Percentiles rank a stretch among this genome's conserved stretches.
Evolutionary conservation across 1,140 invertebrate species (phyloP).

Genomic region (Maconellicoccus hirsutus): DNA sequence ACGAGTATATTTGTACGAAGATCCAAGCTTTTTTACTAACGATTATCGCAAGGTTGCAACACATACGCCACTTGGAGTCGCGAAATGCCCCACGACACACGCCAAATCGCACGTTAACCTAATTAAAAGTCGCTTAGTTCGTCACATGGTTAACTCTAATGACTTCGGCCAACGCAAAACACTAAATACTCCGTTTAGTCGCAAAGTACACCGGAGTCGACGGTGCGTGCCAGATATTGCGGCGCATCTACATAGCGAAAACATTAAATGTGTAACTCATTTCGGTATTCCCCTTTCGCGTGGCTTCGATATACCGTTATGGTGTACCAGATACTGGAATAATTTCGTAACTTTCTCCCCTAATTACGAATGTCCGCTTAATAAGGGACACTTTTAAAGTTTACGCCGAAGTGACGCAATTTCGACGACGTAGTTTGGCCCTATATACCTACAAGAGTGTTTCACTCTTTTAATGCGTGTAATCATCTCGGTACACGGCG

Average conservation of each 20-base stretch:
- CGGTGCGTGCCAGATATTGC: background rate
- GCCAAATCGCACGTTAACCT: background rate
- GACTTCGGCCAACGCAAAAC: background rate
- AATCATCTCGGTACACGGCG: background rate
- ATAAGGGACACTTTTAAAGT: slow-evolving; percentile 3
- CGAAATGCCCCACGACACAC: background rate
- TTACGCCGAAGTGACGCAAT: slow-evolving; percentile 1
- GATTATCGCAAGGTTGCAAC: no score
- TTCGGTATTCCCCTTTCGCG: background rate
- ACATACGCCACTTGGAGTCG: no score
- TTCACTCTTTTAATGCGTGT: background rate
- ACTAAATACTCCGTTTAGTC: slow-evolving; percentile 4
- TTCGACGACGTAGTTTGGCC: no score
- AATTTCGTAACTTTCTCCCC: slow-evolving; percentile 6
- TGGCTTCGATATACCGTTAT: background rate
- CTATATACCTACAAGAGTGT: no score
- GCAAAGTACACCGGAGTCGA: background rate
- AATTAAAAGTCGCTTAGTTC: slow-evolving; percentile 9
- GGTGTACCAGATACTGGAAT: background rate
- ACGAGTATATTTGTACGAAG: no score
- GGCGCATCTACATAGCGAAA: background rate
- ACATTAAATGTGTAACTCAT: slow-evolving; percentile 9
- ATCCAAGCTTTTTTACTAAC: no score
- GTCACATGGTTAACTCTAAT: slow-evolving; percentile 4
- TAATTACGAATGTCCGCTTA: slow-evolving; percentile 8